Percentiles rank a stretch among this genome's conserved stretches.
These are phyloP conservation scores for Trachelus stipa DNA, from an alignment of 2,888 invertebrate genomes.

Conservation along the genomic window DNA sequence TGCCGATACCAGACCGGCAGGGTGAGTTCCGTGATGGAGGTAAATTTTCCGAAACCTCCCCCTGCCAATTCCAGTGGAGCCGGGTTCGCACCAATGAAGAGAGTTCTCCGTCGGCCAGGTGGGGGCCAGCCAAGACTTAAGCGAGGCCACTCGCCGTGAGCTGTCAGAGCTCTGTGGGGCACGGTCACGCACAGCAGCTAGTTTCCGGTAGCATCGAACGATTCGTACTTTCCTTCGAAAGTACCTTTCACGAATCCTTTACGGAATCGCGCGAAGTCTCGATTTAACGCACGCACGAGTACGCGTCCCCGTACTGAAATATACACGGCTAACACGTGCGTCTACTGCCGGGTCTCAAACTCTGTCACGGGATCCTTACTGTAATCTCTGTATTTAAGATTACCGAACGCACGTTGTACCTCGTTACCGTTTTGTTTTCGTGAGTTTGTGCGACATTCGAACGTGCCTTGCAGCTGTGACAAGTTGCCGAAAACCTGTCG, in stretches of 20 bases:
- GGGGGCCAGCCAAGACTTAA: slow-evolving; percentile 65
- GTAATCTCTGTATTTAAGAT: no score
- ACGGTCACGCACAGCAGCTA: slow-evolving; percentile 64
- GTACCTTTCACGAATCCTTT: slow-evolving; percentile 12
- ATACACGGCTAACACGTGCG: no score
- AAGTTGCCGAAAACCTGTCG: no score
- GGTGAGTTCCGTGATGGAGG: slow-evolving; percentile 19
- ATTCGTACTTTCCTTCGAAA: slow-evolving; percentile 27
- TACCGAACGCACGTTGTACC: no score
- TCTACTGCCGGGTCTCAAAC: no score
- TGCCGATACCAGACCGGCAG: background rate
- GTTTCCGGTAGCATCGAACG: slow-evolving; percentile 35
- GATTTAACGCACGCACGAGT: slow-evolving; percentile 16
- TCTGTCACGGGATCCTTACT: no score
- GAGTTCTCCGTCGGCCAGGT: slow-evolving; percentile 46
- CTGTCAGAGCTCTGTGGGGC: slow-evolving; percentile 68
- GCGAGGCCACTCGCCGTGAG: slow-evolving; percentile 66
- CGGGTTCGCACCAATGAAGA: slow-evolving; percentile 54
- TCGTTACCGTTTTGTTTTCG: no score
- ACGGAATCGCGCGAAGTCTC: slow-evolving; percentile 11
- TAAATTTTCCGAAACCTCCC: slow-evolving; percentile 62
- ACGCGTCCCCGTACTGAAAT: no score
- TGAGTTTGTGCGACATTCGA: no score
- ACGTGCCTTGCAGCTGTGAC: no score
- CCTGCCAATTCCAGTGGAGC: slow-evolving; percentile 56